Evolutionary conservation across 1,140 invertebrate genomes (phyloP), one percentile per base, ranked within the genome.

Genomic region (Carposina sasakii): DNA sequence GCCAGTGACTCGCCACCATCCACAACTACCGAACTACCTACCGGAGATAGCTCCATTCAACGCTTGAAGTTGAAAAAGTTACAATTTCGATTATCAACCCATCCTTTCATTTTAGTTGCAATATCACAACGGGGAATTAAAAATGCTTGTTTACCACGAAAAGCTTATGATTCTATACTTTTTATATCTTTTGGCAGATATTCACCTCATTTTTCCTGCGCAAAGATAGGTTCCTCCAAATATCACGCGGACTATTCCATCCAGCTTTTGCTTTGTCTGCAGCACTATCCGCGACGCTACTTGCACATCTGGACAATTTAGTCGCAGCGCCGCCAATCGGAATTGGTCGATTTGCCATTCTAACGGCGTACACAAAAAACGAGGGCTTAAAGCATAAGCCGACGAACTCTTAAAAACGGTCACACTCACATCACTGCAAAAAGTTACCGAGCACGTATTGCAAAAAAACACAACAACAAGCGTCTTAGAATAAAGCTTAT

Each of bases 221-320:
- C 46, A 84, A 49, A 21, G 81, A 84, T 43, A 84, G 70, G 44
- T 84, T 84, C 50, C 81, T 73, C 81, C 81, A 84, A 59, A 84
- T 78, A 48, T 81, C 81, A 15, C 81, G 63, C 39, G 81, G 81
- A 62, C 77, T 81, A 10, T 71, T 76, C 79, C 79, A 84, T 57
- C 72, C 77, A 28, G 70, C 64, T 68, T 81, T 84, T 37, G 67
- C 44, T 68, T 78, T 84, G 62, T 84, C 77, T 52, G 60, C 49
- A 39, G 48, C 69, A 54, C 61, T 68, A 53, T 84, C 77, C 47
- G 70, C 73, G 33, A 81, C 79, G 60, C 65, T 81, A 46, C 77
- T 84, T 10, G 75, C 65, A 55, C 79, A 81, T 60, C 79, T 71
- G 47, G 67, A 61, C 50, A 83, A 56, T 52, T 81, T 83, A 20